Evolutionary conservation across 2,888 invertebrate genomes (phyloP), one percentile per base, ranked within the genome.

Genomic region (Drosophila ezoana): DNA sequence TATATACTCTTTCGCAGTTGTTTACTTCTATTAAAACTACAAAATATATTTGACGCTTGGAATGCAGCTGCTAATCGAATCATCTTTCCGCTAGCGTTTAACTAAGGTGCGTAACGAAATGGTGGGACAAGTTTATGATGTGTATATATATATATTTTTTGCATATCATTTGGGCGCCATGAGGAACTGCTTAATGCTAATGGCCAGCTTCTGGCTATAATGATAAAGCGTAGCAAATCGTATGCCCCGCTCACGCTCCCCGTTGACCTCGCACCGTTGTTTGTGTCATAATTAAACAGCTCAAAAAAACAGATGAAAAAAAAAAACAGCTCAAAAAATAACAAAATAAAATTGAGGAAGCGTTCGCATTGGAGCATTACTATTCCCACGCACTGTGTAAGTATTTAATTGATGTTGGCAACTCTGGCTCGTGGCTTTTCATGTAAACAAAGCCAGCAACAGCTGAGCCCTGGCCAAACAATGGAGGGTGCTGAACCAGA

Each of bases 141-240:
- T 23, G 43, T 18, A 3, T 18, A 3, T 18, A 18, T 23, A n/a
- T 23, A 5, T 1, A 6, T 28, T 28, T 60, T 76, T 74, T 71
- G 75, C 76, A 49, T 81, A 72, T 70, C 68, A 74, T 84, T 79
- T 79, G 10, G 48, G 47, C 68, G 64, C 62, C 66, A 85, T 72
- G 54, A 75, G 77, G 74, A 81, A 81, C 67, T 66, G 48, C 53
- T 35, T 28, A 59, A 35, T 72, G 58, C 60, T 79, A 79, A 79
- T 76, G 49, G 13, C 13, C 56, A 23, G 65, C 59, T 69, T 40
- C 56, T 65, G 44, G 48, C 66, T 40, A 43, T 23, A 33, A 62
- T 43, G 73, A 81, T 81, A 76, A 76, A 58, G 70, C 68, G 62
- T 61, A 51, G 53, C 60, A 53, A 67, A 73, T 67, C 58, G 72